These are phyloP conservation scores for Ciona savignyi DNA, from an alignment of 23 tunicate genomes.

Conservation along the genomic window DNA sequence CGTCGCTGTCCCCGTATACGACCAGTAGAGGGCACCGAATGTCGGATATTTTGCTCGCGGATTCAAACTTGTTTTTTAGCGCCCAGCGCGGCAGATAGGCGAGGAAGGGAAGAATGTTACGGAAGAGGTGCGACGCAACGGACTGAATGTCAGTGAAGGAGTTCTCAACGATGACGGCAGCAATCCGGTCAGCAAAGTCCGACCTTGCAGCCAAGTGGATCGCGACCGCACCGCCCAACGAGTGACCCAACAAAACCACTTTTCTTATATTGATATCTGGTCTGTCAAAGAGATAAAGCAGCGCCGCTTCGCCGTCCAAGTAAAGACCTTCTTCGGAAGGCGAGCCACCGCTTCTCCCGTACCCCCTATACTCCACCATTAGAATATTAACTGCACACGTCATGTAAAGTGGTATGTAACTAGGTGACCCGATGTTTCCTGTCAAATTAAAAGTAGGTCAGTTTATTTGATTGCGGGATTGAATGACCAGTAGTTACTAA, in stretches of 20 bases:
- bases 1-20: slow-evolving; percentile 62
- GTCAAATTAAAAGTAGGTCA: not conserved
- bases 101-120: slow-evolving; percentile 21
- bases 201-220: slow-evolving; percentile 65
- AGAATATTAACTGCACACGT: slow-evolving; percentile 41
- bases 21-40: slow-evolving; percentile 55
- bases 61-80: slow-evolving; percentile 62
- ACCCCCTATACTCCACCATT: slow-evolving; percentile 74
- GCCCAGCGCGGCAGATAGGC: slow-evolving; percentile 38
- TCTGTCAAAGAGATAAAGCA: slow-evolving; percentile 43
- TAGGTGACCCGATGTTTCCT: slow-evolving; percentile 78
- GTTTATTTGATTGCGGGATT: not conserved
- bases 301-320: slow-evolving; percentile 72
- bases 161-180: slow-evolving; percentile 81
- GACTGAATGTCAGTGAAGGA: slow-evolving; percentile 68
- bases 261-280: slow-evolving; percentile 58
- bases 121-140: slow-evolving; percentile 43
- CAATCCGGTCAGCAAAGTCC: slow-evolving; percentile 49
- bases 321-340: slow-evolving; percentile 81
- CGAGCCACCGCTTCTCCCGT: slow-evolving; percentile 75
- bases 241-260: slow-evolving; percentile 77
- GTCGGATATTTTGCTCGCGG: slow-evolving; percentile 31
- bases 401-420: slow-evolving; percentile 26
- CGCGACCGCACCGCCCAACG: slow-evolving; percentile 91
- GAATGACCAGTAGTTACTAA: not conserved